Percentiles rank a stretch among this genome's conserved stretches.
These are phyloP conservation scores for Coelinius sp. DNA, from an alignment of 2,888 invertebrate species.

Conservation along the genomic window DNA sequence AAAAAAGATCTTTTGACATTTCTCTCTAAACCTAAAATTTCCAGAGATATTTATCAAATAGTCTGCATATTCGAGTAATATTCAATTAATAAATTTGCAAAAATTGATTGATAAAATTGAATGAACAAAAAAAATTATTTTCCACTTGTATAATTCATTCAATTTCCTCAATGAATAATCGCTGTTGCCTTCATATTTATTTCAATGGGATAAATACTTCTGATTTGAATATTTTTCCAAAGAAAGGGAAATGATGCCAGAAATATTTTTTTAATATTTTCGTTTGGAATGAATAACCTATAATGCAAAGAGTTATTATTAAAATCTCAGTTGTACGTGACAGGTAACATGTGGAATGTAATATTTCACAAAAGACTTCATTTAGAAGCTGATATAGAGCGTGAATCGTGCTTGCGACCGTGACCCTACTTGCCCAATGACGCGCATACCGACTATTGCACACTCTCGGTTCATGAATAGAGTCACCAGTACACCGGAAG, in stretches of 20 bases:
- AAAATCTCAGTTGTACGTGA: neutral
- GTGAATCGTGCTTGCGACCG: conserved; percentile 67
- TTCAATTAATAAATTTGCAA: too few relatives aligned
- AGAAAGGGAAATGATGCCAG: too few relatives aligned
- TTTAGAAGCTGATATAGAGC: conserved; percentile 7
- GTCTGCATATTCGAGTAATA: too few relatives aligned
- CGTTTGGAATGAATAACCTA: too few relatives aligned
- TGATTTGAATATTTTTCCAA: too few relatives aligned
- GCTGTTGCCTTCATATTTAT: too few relatives aligned
- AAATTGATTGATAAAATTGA: too few relatives aligned
- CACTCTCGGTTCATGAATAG: conserved; percentile 14
- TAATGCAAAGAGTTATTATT: neutral
- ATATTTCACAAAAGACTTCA: conserved; percentile 56
- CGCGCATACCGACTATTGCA: neutral
- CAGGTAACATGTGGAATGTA: conserved; percentile 76
- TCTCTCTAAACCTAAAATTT: too few relatives aligned
- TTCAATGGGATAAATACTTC: neutral
- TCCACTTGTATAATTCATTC: neutral
- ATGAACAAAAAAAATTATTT: too few relatives aligned
- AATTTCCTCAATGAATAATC: neutral
- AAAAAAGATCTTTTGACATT: too few relatives aligned
- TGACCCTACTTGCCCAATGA: conserved; percentile 48
- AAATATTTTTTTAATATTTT: too few relatives aligned
- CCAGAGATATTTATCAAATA: too few relatives aligned
- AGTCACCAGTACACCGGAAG: conserved; percentile 50